Evolutionary conservation across 2,113 vertebrate genomes (phyloP).

Genomic region (Ailuropoda melanoleuca): DNA sequence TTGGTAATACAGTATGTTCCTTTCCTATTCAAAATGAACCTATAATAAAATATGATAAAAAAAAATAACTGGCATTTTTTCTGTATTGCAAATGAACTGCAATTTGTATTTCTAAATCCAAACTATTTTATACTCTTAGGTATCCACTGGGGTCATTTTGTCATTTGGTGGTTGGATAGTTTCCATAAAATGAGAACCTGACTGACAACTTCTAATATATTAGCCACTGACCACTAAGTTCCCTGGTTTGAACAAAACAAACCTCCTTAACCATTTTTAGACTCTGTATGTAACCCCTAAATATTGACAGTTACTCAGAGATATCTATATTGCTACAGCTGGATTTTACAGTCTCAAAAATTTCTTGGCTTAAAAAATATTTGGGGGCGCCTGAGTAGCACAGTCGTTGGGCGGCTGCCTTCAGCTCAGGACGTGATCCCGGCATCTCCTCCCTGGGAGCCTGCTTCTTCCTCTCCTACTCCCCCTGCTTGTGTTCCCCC

Average conservation of each 20-base stretch:
- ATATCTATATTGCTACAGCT: neutral
- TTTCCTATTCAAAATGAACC: constrained; percentile 48
- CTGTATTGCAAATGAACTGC: neutral
- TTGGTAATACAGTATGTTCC: neutral
- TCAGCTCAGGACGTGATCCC: too few relatives aligned
- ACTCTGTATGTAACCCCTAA: neutral
- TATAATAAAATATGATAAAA: constrained; percentile 15
- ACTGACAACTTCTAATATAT: neutral
- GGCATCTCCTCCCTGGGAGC: too few relatives aligned
- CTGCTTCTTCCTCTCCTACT: too few relatives aligned
- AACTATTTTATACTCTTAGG: neutral
- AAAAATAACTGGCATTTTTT: neutral
- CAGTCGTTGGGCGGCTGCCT: too few relatives aligned
- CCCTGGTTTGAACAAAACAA: neutral
- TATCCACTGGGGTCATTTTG: neutral
- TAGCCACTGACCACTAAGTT: neutral
- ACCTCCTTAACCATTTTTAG: constrained; percentile 2
- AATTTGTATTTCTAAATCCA: constrained; percentile 25
- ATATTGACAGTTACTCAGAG: neutral
- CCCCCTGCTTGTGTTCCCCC: too few relatives aligned
- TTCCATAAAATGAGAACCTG: neutral
- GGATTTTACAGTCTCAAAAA: neutral
- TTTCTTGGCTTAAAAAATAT: neutral
- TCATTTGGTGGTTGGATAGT: neutral
- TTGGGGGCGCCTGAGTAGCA: neutral